Evolutionary conservation across 2,797 vertebrate genomes (phyloP).

Genomic region (Merluccius polli): DNA sequence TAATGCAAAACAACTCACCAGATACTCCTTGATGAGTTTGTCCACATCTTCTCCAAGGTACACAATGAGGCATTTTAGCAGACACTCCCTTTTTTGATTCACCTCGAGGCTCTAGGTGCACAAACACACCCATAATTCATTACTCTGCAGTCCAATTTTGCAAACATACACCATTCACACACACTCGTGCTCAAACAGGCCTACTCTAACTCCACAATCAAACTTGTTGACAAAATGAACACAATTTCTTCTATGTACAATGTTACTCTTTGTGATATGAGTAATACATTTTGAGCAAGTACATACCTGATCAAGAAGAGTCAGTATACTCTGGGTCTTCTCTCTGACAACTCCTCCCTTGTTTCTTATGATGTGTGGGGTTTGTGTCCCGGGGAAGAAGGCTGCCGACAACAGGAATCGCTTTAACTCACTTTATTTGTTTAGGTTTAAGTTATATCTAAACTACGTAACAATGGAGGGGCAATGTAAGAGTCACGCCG

Average conservation of each 20-base stretch:
- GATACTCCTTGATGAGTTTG: not conserved
- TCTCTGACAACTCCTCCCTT: not conserved
- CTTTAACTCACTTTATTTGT: too few relatives aligned
- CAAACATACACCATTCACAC: not conserved
- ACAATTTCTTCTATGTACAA: too few relatives aligned
- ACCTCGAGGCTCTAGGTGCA: not conserved
- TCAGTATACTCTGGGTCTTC: not conserved
- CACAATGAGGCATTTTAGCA: not conserved
- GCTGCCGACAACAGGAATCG: too few relatives aligned
- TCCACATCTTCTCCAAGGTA: not conserved
- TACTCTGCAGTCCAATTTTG: not conserved
- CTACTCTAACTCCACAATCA: too few relatives aligned
- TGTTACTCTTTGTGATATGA: too few relatives aligned
- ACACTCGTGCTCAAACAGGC: too few relatives aligned
- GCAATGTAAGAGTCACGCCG: too few relatives aligned
- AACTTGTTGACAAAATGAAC: too few relatives aligned
- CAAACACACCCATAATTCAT: not conserved
- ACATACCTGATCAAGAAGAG: not conserved
- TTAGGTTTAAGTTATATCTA: too few relatives aligned
- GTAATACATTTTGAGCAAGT: not conserved
- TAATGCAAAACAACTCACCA: slow-evolving; percentile 5
- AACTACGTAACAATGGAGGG: too few relatives aligned
- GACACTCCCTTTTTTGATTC: not conserved
- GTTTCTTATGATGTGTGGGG: not conserved
- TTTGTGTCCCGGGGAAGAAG: too few relatives aligned